Conservation (phyloP, 92 coral and sea anemone genomes). For the Pocillopora meandrina region DNA sequence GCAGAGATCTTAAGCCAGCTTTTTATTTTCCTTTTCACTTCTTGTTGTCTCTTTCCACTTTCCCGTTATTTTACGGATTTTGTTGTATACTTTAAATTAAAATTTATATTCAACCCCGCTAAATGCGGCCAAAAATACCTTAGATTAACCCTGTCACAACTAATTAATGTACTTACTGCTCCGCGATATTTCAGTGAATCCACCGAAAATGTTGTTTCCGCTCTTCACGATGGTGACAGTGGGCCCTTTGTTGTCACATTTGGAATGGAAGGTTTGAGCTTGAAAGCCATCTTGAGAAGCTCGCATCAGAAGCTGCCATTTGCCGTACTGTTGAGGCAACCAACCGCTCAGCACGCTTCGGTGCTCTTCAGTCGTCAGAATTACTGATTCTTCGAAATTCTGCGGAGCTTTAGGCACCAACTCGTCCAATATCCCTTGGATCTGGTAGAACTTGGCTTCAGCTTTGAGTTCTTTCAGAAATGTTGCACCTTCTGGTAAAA, state of each 20-base stretch:
- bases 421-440: slow-evolving; percentile 52
- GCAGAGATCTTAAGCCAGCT: too few species aligned
- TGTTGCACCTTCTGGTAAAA: slow-evolving; percentile 13
- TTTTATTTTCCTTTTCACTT: too few species aligned
- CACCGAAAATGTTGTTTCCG: slow-evolving; percentile 41
- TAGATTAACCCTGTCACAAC: neutral
- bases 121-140: too few species aligned
- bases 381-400: slow-evolving; percentile 37
- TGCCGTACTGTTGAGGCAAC: neutral
- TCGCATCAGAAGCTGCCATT: slow-evolving; percentile 10
- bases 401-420: neutral
- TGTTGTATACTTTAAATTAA: too few species aligned
- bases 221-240: slow-evolving; percentile 26
- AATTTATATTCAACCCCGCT: too few species aligned
- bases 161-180: neutral
- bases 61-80: neutral
- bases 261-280: slow-evolving; percentile 19
- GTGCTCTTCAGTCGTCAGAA: slow-evolving; percentile 35
- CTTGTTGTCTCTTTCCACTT: too few species aligned
- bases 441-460: slow-evolving; percentile 76
- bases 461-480: slow-evolving; percentile 48
- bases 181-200: slow-evolving; percentile 42
- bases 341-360: slow-evolving; percentile 5
- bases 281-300: slow-evolving; percentile 49
- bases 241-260: slow-evolving; percentile 49